Base-by-base conservation (phyloP, 2,888 invertebrate species). In the Meiosimyza decipiens region DNA sequence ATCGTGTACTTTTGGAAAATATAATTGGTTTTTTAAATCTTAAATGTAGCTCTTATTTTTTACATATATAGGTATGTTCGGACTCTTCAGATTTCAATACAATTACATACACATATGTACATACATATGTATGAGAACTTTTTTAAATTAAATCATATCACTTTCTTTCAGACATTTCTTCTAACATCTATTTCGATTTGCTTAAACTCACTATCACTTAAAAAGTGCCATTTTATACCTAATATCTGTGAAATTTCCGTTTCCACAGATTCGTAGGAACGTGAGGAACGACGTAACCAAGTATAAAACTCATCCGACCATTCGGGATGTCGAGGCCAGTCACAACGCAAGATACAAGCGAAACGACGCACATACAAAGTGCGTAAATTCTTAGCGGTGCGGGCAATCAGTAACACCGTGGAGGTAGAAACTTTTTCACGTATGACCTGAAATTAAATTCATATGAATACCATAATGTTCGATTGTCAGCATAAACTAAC, bases 401-500 rank as follows among this genome's bases (percentile, higher is more conserved):
- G 89, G 0, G 92, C 93, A 59, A 95, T 87, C 15, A 95, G 88
- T 57, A 95, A 86, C 16, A 94, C 89, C 0, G 94, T 95, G 0
- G 92, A 89, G 2, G 94, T 94, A 6, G 95, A 95, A 72, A 95
- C 89, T 80, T 92, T 89, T 83, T 95, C 94, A 9, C 93, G 90
- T 40, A 94, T 88, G 78, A 92, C 87, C 93, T 93, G 81, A 22
- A 62, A 60, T 52, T 22, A 51, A 52, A 50, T 9, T 50, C 13
- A 60, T 28, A 28, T 59, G 15, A 50, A n/a, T 18, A 62, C 49
- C 2, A 59, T 6, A 18, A n/a, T 40, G 15, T n/a, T 11, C 6
- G 12, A 7, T 9, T 54, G 6, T 54, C 7, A 12, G 33, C 50
- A 57, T 52, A 6, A 50, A 80, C 87, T 86, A 88, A 93, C 93